phyloP scores from a whole-genome alignment of 92 coral and sea anemone genomes.

The Umimayanthus kanabou region DNA sequence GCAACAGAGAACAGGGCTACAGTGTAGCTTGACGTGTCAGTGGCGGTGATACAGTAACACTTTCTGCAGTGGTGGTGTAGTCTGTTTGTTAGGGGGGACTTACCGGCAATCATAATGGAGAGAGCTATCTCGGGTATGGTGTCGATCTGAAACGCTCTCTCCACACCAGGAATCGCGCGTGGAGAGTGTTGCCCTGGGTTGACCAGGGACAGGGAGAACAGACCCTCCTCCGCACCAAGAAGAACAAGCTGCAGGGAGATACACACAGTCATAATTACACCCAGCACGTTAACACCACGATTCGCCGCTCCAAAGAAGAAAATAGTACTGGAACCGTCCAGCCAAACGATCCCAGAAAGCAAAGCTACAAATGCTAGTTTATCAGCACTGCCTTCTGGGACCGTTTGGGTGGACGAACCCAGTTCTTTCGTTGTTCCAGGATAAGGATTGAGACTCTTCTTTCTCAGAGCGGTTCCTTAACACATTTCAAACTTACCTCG shows the following conservation, averaged over 20 bases:
- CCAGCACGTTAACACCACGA: too few species aligned
- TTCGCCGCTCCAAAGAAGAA: too few species aligned
- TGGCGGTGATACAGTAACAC: background rate
- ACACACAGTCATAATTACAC: background rate
- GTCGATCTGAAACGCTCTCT: slow-evolving; percentile 86
- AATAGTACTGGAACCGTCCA: too few species aligned
- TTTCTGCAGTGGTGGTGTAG: background rate
- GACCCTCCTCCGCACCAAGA: slow-evolving; percentile 94
- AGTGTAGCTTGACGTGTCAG: background rate
- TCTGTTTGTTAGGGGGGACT: background rate
- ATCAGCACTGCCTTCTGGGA: too few species aligned
- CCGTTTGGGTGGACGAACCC: too few species aligned
- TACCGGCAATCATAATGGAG: slow-evolving; percentile 90
- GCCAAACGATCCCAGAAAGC: too few species aligned
- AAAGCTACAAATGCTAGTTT: too few species aligned
- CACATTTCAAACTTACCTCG: too few species aligned
- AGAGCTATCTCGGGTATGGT: slow-evolving; percentile 69
- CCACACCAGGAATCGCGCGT: slow-evolving; percentile 89
- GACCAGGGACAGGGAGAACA: slow-evolving; percentile 74
- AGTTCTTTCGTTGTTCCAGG: too few species aligned
- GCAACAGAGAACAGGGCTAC: background rate
- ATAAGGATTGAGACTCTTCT: too few species aligned
- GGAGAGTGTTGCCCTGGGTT: slow-evolving; percentile 68
- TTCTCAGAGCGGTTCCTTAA: too few species aligned
- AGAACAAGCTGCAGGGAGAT: slow-evolving; percentile 65